Evolutionary conservation across 2,888 invertebrate species (phyloP), one percentile per base, ranked within the genome.

Genomic region (Drosophila eohydei): DNA sequence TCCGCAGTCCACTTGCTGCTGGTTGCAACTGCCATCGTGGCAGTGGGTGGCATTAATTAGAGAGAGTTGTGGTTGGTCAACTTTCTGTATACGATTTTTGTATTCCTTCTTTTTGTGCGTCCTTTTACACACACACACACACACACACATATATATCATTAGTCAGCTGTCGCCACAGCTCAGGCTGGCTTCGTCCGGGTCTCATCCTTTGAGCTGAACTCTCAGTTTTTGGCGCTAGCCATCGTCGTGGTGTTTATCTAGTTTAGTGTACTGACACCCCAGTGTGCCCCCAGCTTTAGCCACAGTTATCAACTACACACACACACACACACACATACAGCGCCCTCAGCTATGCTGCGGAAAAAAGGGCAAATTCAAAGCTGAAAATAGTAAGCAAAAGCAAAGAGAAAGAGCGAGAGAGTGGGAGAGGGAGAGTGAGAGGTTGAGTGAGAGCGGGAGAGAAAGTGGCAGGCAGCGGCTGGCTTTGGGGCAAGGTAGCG

Each of bases 241-340:
- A 77, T 65, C 72, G 66, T 74, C 75, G 76, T 71, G 71, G 69
- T 89, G 84, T 90, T 85, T 84, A 87, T 84, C 87, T 84, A 81
- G 76, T 83, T 88, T 81, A 81, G 71, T 65, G 34, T 74, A 70
- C 75, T 65, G 63, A 62, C 74, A 58, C 21, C 14, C 26, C 28
- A 8, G 30, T 21, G 41, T 54, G 55, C 71, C 26, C 38, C 36
- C 48, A 67, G 61, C 50, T 72, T 16, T 51, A 75, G 63, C 73
- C 73, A 76, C 66, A 80, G 80, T 79, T 79, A 79, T 78, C 78
- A 80, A 73, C 59, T 65, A 64, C 66, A 66, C 66, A 66, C 50
- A 63, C 64, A 71, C 59, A 58, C 48, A 52, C 41, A 62, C 52
- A 50, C 48, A 44, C 36, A 36, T 28, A 54, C 8, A 56, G 58